Conservation (phyloP, 2,113 vertebrate species). For the Thunnus maccoyii region DNA sequence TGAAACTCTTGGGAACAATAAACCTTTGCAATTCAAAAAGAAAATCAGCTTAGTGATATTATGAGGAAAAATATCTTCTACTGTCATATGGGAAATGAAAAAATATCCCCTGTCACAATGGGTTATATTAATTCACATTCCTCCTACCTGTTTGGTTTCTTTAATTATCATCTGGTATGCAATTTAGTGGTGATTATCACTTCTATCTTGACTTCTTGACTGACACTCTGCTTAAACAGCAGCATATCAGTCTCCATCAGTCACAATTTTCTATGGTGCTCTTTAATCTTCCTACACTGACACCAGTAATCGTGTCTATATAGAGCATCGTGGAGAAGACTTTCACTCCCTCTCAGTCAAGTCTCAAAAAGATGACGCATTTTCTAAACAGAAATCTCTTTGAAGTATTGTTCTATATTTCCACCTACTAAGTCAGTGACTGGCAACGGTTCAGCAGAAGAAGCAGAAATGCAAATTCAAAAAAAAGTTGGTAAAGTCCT, state of each 20-base stretch:
- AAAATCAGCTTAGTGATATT: conserved; percentile 49
- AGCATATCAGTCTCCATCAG: conserved; percentile 38
- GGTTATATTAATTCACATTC: conserved; percentile 22
- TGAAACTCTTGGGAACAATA: conserved; percentile 55
- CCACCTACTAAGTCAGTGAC: conserved; percentile 34
- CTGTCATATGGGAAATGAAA: conserved; percentile 25
- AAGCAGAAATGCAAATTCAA: conserved; percentile 1
- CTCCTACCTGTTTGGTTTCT: conserved; percentile 22
- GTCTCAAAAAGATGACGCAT: conserved; percentile 23
- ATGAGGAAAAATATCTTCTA: conserved; percentile 32
- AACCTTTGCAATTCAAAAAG: conserved; percentile 45
- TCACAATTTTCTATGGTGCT: conserved; percentile 8
- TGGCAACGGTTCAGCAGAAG: conserved; percentile 23
- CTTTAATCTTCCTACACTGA: conserved; percentile 53
- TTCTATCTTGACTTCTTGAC: conserved; percentile 33
- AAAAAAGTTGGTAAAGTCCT: conserved; percentile 14
- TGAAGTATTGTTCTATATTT: conserved; percentile 47
- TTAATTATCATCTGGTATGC: conserved; percentile 19
- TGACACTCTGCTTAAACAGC: conserved; percentile 11
- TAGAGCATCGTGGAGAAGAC: conserved; percentile 20
- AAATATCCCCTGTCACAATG: conserved; percentile 21
- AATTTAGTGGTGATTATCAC: conserved; percentile 24
- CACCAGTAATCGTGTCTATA: conserved; percentile 36
- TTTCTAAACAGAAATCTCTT: conserved; percentile 41
- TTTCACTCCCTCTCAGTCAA: conserved; percentile 33